phyloP scores from a whole-genome alignment of 2,797 vertebrate species.

The Alosa sapidissima region DNA sequence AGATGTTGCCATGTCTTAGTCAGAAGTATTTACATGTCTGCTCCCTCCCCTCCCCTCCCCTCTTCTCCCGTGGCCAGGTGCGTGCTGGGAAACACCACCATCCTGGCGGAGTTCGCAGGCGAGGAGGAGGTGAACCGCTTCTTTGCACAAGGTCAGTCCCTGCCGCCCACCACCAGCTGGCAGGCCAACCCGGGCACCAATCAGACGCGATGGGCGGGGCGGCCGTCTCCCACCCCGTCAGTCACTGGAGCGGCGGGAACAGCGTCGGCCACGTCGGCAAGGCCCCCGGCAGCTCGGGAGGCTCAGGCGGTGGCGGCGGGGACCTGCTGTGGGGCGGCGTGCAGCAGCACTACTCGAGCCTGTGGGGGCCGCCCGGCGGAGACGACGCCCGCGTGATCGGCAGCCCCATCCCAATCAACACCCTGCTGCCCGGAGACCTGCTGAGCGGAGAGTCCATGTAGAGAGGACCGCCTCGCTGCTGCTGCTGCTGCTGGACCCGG shows the following conservation, averaged over 20 bases:
- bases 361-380: constrained; percentile 89
- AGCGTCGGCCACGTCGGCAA: constrained; percentile 81
- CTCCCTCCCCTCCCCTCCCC: background rate
- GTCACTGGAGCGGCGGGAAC: constrained; percentile 83
- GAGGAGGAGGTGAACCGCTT: constrained; percentile 97
- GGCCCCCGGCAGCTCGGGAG: constrained; percentile 66
- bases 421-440: constrained; percentile 92
- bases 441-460: constrained; percentile 96
- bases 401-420: constrained; percentile 91
- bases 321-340: constrained; percentile 93
- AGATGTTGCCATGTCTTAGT: background rate
- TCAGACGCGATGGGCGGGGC: constrained; percentile 84
- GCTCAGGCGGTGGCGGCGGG: constrained; percentile 75
- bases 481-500: constrained; percentile 42
- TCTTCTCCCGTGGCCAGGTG: constrained; percentile 74
- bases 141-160: constrained; percentile 93
- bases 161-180: constrained; percentile 92
- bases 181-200: constrained; percentile 87
- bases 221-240: constrained; percentile 80
- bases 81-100: constrained; percentile 97
- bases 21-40: background rate
- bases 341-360: constrained; percentile 89
- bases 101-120: constrained; percentile 94
- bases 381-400: constrained; percentile 89
- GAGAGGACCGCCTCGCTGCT: constrained; percentile 55